Evolutionary conservation across 2,113 vertebrate genomes (phyloP).

Genomic region (Excalfactoria chinensis): DNA sequence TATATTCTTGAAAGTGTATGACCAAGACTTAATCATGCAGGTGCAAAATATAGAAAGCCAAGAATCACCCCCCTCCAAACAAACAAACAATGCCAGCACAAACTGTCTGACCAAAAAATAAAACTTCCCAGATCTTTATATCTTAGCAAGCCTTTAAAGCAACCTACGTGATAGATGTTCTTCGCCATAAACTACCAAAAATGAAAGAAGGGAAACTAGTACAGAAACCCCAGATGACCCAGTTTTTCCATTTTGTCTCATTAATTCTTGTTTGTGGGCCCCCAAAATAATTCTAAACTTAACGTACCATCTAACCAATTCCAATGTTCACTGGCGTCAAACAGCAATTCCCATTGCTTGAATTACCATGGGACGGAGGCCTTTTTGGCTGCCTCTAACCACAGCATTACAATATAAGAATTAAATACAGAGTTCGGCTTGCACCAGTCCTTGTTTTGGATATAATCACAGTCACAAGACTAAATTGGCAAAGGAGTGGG

Average conservation of each 20-base stretch:
- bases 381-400: conserved; percentile 51
- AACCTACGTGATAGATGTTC: neutral
- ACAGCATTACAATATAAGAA: conserved; percentile 66
- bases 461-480: conserved; percentile 69
- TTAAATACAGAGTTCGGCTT: conserved; percentile 61
- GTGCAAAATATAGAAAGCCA: neutral
- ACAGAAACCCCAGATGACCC: neutral
- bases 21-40: neutral
- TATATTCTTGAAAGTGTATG: neutral
- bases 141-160: neutral
- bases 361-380: conserved; percentile 23
- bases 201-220: neutral
- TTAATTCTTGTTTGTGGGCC: conserved; percentile 40
- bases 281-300: conserved; percentile 6
- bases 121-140: neutral
- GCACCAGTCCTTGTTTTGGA: conserved; percentile 57
- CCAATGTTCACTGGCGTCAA: neutral
- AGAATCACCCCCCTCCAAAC: neutral
- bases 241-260: conserved; percentile 1
- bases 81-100: neutral
- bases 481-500: conserved; percentile 58
- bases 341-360: neutral
- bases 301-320: conserved; percentile 2
- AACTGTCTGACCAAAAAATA: neutral
- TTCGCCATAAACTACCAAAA: neutral